Conservation (phyloP, 2,113 vertebrate genomes). For the Perognathus longimembris region DNA sequence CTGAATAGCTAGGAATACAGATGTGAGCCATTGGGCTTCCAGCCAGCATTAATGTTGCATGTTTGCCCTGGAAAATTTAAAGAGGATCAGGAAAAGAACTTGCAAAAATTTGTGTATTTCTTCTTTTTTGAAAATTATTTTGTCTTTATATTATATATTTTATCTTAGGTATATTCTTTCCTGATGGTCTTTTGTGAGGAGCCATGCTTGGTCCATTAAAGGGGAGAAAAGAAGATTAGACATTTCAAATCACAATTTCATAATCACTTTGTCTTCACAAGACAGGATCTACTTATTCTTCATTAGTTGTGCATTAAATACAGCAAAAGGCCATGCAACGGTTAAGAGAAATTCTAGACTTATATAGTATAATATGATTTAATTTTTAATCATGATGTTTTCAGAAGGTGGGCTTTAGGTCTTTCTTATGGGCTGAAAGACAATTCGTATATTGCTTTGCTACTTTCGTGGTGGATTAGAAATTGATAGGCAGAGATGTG, state of each 20-base stretch:
- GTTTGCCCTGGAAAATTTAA: not conserved
- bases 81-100: not conserved
- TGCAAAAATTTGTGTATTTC: not conserved
- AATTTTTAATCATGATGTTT: not conserved
- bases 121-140: not conserved
- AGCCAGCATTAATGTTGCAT: not conserved
- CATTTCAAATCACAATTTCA: not conserved
- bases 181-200: constrained; percentile 1
- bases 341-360: not conserved
- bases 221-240: not conserved
- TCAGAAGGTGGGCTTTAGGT: not conserved
- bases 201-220: not conserved
- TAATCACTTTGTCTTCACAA: not conserved
- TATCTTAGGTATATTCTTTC: not conserved
- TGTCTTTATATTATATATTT: constrained; percentile 43
- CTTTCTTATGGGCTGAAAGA: not conserved
- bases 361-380: not conserved
- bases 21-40: too few species aligned
- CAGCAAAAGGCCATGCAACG: not conserved
- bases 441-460: not conserved
- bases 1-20: too few species aligned
- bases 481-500: not conserved
- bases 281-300: not conserved
- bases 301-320: not conserved
- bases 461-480: not conserved